Conservation (phyloP, 1,140 invertebrate genomes). For the Proales similis region DNA sequence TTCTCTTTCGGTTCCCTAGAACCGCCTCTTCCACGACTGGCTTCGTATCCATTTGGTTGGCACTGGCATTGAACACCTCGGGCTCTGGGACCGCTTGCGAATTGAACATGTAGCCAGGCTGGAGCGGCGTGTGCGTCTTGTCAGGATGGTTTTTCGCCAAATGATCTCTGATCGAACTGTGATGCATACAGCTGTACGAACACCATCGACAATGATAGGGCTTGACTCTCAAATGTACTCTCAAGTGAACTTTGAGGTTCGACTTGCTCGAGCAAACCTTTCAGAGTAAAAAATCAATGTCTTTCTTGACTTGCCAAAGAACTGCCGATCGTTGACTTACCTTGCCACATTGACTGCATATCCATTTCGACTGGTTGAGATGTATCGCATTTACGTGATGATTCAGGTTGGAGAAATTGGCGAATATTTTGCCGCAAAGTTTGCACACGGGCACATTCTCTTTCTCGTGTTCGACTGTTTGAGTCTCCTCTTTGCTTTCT, state of each 20-base stretch:
- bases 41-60: background rate
- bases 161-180: constrained; percentile 35
- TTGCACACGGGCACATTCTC: constrained; percentile 30
- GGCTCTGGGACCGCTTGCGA: constrained; percentile 37
- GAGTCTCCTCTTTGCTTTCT: too few species aligned
- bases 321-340: background rate
- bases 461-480: constrained; percentile 10
- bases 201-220: constrained; percentile 37
- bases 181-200: constrained; percentile 37
- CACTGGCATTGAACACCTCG: constrained; percentile 29
- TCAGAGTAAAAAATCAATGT: background rate
- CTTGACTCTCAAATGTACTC: constrained; percentile 36
- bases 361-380: constrained; percentile 31
- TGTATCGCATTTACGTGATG: constrained; percentile 37
- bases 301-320: background rate
- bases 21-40: too few species aligned
- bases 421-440: constrained; percentile 36
- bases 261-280: constrained; percentile 28
- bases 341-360: constrained; percentile 32
- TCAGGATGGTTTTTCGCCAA: constrained; percentile 35
- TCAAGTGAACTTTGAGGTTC: constrained; percentile 33
- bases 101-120: constrained; percentile 34
- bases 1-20: too few species aligned
- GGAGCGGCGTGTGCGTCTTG: constrained; percentile 3
- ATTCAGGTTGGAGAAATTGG: constrained; percentile 37